A percentile compares a stretch with the other conserved stretches of the same genome.
Conservation (phyloP, 37 sponge, comb jelly and placozoan species). For the Aphrocallistes beatrix region DNA sequence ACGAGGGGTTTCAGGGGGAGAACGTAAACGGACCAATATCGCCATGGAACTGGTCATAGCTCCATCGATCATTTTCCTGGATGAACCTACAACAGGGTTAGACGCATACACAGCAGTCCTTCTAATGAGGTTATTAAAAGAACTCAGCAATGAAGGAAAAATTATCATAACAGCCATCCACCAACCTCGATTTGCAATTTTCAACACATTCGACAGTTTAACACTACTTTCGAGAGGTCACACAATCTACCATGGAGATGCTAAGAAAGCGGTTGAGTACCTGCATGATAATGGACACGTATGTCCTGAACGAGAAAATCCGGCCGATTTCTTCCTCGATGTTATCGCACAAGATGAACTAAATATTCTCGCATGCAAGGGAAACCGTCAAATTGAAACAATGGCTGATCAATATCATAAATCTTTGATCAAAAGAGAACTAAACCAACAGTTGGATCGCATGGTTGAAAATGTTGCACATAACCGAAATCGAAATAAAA, state of each 20-base stretch:
- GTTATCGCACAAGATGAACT: conserved; percentile 43
- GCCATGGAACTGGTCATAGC: conserved; percentile 21
- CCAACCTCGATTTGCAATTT: conserved; percentile 35
- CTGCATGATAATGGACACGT: conserved; percentile 32
- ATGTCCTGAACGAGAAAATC: conserved; percentile 72
- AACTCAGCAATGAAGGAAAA: neutral
- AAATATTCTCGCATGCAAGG: neutral
- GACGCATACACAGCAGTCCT: conserved; percentile 27
- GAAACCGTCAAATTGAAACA: neutral
- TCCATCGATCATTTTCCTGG: conserved; percentile 20
- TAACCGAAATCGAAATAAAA: neutral
- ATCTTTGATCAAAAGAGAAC: neutral
- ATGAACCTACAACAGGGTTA: conserved; percentile 25
- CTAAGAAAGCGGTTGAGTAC: conserved; percentile 24
- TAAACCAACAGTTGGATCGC: neutral
- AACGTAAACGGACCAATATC: conserved; percentile 25
- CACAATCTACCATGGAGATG: conserved; percentile 39
- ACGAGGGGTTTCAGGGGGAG: conserved; percentile 8
- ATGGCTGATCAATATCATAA: neutral
- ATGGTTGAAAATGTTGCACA: neutral
- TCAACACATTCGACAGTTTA: conserved; percentile 40
- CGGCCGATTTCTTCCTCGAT: conserved; percentile 75
- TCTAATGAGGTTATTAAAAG: conserved; percentile 18
- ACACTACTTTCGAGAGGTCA: conserved; percentile 38
- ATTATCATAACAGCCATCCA: conserved; percentile 34